These are phyloP conservation scores for Dicaeum eximium DNA, from an alignment of 2,113 vertebrate species.

Conservation along the genomic window DNA sequence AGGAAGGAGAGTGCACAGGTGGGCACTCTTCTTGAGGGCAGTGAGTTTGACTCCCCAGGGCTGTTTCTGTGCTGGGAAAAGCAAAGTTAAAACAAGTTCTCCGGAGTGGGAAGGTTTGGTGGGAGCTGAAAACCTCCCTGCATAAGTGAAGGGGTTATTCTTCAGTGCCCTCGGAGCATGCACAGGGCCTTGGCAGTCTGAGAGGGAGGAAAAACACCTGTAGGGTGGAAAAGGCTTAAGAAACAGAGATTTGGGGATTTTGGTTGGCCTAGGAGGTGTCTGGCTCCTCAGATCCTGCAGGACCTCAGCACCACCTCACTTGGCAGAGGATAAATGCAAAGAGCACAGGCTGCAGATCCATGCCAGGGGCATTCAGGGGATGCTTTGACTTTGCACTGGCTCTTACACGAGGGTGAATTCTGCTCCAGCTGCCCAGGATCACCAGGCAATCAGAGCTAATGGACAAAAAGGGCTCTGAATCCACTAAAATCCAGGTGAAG, in stretches of 20 bases:
- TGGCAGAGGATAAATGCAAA: neutral
- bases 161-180: neutral
- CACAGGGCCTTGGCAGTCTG: neutral
- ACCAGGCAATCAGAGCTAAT: neutral
- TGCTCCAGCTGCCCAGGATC: neutral
- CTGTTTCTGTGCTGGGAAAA: neutral
- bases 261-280: neutral
- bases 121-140: neutral
- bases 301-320: neutral
- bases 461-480: neutral
- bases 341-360: neutral
- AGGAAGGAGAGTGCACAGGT: neutral
- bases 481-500: neutral
- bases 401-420: neutral
- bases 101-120: neutral
- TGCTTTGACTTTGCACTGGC: neutral
- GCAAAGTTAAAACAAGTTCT: neutral
- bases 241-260: neutral
- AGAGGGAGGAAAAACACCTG: neutral
- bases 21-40: neutral
- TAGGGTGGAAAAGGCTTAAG: neutral
- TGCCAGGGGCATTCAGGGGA: neutral
- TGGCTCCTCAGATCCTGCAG: neutral
- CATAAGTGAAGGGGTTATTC: neutral
- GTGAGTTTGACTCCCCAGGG: neutral